Evolutionary conservation across 53 echinoderm and acorn worm genomes (phyloP).

Genomic region (Pentamera pediparva): DNA sequence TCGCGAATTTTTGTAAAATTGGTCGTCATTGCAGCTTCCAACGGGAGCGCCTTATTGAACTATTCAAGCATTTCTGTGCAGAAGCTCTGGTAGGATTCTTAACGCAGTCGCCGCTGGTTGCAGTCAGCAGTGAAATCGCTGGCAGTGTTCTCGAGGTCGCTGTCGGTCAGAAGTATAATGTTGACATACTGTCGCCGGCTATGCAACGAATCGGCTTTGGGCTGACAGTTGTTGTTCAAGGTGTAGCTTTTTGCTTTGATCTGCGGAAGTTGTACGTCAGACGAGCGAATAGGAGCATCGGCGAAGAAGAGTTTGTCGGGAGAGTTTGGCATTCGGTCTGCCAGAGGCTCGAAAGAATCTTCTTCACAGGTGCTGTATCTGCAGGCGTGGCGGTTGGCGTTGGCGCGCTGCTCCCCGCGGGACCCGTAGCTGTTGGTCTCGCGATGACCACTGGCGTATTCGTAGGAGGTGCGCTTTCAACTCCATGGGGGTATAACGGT

Average conservation of each 20-base stretch:
- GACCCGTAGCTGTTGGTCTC: background rate
- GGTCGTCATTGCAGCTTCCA: background rate
- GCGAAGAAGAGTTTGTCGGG: background rate
- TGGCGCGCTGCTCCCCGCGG: too few species aligned
- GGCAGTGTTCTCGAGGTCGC: background rate
- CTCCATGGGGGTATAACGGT: constrained; percentile 3
- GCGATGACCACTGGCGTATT: background rate
- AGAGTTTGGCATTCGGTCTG: background rate
- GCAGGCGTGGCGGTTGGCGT: too few species aligned
- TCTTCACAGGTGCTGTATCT: too few species aligned
- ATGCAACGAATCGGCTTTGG: background rate
- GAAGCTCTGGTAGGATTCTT: background rate
- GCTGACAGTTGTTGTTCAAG: background rate
- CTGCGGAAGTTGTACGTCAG: background rate
- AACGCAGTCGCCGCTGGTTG: background rate
- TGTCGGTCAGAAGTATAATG: background rate
- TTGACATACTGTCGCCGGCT: background rate
- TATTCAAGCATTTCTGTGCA: background rate
- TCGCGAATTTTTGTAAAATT: background rate
- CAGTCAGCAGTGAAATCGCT: background rate
- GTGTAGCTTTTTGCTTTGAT: background rate
- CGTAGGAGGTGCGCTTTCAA: background rate
- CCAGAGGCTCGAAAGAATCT: background rate
- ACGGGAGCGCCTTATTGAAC: background rate
- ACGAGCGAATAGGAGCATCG: background rate